A percentile compares a stretch with the other conserved stretches of the same genome.
phyloP scores from a whole-genome alignment of 2,113 vertebrate species.

The Mustela lutreola region DNA sequence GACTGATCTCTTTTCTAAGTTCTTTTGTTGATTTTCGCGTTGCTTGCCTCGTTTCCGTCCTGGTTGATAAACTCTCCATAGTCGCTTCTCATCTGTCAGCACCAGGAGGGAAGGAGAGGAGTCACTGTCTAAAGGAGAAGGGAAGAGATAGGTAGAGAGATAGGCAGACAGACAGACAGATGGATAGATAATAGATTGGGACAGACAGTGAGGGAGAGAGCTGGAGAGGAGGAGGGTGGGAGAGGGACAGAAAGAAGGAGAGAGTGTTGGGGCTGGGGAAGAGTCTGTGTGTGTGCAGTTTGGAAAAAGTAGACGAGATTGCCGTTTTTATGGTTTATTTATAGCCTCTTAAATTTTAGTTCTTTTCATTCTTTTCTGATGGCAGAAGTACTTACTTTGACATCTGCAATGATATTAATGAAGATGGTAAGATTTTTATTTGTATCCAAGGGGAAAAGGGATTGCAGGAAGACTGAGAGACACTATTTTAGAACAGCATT shows the following conservation, averaged over 20 bases:
- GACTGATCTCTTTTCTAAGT: neutral
- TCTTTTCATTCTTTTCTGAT: neutral
- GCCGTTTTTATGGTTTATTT: conserved; percentile 14
- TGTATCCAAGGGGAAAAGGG: neutral
- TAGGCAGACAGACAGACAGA: neutral
- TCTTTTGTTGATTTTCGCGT: neutral
- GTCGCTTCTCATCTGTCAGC: neutral
- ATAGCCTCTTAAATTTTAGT: neutral
- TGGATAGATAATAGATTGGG: neutral
- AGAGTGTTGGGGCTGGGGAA: neutral
- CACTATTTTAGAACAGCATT: neutral
- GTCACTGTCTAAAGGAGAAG: neutral
- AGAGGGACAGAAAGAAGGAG: neutral
- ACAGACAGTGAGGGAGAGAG: neutral
- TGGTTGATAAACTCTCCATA: neutral
- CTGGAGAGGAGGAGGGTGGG: neutral
- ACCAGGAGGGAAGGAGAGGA: neutral
- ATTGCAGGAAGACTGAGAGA: neutral
- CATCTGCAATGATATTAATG: conserved; percentile 19
- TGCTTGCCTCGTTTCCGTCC: neutral
- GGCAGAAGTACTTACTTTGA: conserved; percentile 37
- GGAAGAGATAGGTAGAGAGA: neutral
- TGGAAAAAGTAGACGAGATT: neutral
- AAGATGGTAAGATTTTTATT: conserved; percentile 8
- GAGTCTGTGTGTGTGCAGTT: neutral